Base-by-base conservation (phyloP, 2,797 vertebrate species). In the Phrynocephalus guinanensis region DNA sequence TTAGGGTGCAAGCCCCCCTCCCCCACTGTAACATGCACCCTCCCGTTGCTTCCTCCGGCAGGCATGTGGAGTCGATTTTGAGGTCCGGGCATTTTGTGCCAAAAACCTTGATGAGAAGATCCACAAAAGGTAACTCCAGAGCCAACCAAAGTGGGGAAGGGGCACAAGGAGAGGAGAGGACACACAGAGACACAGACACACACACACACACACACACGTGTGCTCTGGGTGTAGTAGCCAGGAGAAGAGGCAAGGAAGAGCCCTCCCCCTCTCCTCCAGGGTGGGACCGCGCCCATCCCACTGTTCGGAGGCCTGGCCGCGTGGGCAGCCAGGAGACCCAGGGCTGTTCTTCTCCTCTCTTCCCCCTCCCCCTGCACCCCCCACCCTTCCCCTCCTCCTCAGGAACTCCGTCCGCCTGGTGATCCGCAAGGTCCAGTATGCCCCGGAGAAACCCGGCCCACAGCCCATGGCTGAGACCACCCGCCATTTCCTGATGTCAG, bases 31-130 rank as follows among this genome's bases (percentile, higher is more conserved):
- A 24, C 13, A 38, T 2, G 16, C 6, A 8, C 1, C 56, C 26
- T 79, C 13, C 15, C 88, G 56, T 87, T 52, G 79, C 38, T 48
- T 73, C 30, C 2, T 2, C 72, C 72, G 6, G 13, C 63, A 98
- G 97, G 97, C 97, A 33, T 98, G 97, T 2, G 97, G 97, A 7
- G 97, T 97, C 44, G 97, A 98, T 92, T 98, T 97, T 92, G 97
- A 98, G 95, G 96, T 98, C 80, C 95, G 97, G 92, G 97, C 97
- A 79, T 97, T 97, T 92, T 98, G 97, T 94, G 97, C 97, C 93
- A 97, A 97, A 93, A 94, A 96, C 18, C 91, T 96, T 86, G 97
- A 98, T 78, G 97, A 98, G 92, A 98, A 98, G 94, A 98, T 97
- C 91, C 97, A 98, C 92, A 98, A 98, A 95, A 96, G 97, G 97